Conservation (phyloP, 2,113 vertebrate species). For the Alethe diademata region DNA sequence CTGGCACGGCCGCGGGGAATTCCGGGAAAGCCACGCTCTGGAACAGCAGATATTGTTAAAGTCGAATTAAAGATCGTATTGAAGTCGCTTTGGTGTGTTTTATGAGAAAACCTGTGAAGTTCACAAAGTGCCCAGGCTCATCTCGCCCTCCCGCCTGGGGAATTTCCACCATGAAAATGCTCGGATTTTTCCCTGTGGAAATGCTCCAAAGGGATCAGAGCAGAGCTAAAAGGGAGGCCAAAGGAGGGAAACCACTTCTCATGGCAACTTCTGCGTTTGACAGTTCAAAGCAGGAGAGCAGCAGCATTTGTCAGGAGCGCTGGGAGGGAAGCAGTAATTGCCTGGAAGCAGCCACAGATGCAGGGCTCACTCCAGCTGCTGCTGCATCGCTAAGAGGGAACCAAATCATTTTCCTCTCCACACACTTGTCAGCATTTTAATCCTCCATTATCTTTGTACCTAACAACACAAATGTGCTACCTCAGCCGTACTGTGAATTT, state of each 20-base stretch:
- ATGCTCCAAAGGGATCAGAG: neutral
- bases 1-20: neutral
- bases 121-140: accelerated
- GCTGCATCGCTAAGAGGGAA: slow-evolving; percentile 11
- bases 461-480: slow-evolving; percentile 33
- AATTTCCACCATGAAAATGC: neutral
- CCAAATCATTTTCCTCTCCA: slow-evolving; percentile 44
- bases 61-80: neutral
- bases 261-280: neutral
- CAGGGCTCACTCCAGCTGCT: slow-evolving; percentile 36
- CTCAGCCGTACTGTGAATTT: slow-evolving; percentile 50
- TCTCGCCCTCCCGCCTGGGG: neutral
- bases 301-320: slow-evolving; percentile 25
- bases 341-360: slow-evolving; percentile 46
- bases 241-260: slow-evolving; percentile 2
- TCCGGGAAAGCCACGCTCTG: neutral
- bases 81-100: neutral
- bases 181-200: neutral
- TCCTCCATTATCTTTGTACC: slow-evolving; percentile 41
- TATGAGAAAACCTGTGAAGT: neutral
- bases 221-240: neutral
- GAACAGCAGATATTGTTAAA: neutral
- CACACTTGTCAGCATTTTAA: slow-evolving; percentile 52
- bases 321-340: slow-evolving; percentile 39
- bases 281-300: slow-evolving; percentile 15